Evolutionary conservation across 2,797 vertebrate genomes (phyloP), one percentile per base, ranked within the genome.

Genomic region (Danio kyathit): DNA sequence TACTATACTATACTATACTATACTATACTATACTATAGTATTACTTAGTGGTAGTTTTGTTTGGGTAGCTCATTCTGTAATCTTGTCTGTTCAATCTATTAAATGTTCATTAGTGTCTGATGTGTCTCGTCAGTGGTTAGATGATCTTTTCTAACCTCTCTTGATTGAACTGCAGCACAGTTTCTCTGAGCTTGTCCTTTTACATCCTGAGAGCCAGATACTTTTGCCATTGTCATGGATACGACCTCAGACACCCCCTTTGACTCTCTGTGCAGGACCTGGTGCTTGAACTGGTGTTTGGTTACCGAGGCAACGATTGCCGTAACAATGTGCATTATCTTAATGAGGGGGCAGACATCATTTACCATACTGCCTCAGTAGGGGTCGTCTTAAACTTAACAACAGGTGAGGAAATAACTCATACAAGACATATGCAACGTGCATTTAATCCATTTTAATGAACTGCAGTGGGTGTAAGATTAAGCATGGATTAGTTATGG

Each of bases 261-360:
- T 86, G 71, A 81, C 82, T 78, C 40, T 86, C 52, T 40, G 61
- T 13, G 5, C 86, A 99, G 98, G 98, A 99, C 87, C 92, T 99
- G 49, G 95, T 97, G 86, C 90, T 99, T 92, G 98, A 98, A 86
- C 93, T 99, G 87, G 97, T 98, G 60, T 98, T 99, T 88, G 98
- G 98, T 88, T 99, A 99, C 90, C 95, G 98, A 86, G 97, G 98
- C 89, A 97, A 95, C 88, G 98, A 99, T 92, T 99, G 98, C 90
- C 96, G 98, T 84, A 99, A 99, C 90, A 99, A 99, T 59, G 97
- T 98, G 87, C 98, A 99, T 92, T 99, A 99, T 90, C 92, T 99
- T 92, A 99, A 99, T 74, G 98, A 99, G 61, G 96, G 98, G 78
- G 95, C 96, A 49, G 97, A 99, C 88, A 98, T 99, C 79, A 96